These are phyloP conservation scores for Oncorhynchus kisutch DNA, from an alignment of 2,113 vertebrate species.

Conservation along the genomic window DNA sequence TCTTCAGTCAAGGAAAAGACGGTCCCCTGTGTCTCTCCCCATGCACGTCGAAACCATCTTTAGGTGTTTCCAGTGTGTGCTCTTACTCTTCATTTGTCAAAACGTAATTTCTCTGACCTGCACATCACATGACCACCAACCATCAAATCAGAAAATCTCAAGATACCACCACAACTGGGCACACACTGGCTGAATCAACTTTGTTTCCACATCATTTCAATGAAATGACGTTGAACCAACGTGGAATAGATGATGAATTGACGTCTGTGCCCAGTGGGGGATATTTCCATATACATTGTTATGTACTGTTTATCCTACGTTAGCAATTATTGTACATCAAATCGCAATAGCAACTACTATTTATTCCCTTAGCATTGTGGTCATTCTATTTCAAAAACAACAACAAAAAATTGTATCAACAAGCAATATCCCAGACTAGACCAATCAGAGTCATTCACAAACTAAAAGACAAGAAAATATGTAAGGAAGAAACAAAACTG, in stretches of 20 bases:
- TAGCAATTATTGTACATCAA: slow-evolving; percentile 30
- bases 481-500: not conserved
- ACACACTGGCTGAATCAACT: too few species aligned
- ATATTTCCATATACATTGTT: slow-evolving; percentile 19
- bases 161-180: not conserved
- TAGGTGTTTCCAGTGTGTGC: not conserved
- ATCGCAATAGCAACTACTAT: slow-evolving; percentile 24
- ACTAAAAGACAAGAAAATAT: slow-evolving; percentile 18
- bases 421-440: slow-evolving; percentile 23
- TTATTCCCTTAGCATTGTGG: slow-evolving; percentile 32
- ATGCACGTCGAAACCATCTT: not conserved
- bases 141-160: not conserved
- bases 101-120: slow-evolving; percentile 1
- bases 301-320: slow-evolving; percentile 24
- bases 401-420: slow-evolving; percentile 23
- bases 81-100: not conserved
- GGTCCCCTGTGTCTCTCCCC: not conserved
- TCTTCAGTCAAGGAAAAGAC: slow-evolving; percentile 1
- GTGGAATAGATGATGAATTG: too few species aligned
- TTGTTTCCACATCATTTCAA: too few species aligned
- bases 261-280: not conserved
- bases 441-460: not conserved
- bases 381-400: slow-evolving; percentile 40
- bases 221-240: too few species aligned
- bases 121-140: slow-evolving; percentile 21